Percentiles rank a stretch among this genome's conserved stretches.
Conservation (phyloP, 1,140 invertebrate species). For the Halesus radiatus region DNA sequence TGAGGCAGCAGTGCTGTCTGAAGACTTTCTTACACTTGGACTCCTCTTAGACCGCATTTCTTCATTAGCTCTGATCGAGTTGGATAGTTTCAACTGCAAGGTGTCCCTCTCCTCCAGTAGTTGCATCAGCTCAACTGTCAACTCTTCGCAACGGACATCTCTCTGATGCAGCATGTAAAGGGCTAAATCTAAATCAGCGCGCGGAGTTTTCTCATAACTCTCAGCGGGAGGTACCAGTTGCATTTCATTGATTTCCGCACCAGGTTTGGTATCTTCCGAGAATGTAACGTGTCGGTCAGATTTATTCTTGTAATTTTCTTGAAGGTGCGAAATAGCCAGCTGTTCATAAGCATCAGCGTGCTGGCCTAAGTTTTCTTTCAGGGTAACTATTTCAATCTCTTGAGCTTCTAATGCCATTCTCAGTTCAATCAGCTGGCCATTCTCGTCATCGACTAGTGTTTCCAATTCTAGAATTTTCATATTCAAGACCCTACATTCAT, state of each 20-base stretch:
- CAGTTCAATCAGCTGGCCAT: constrained; percentile 66
- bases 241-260: constrained; percentile 35
- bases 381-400: constrained; percentile 76
- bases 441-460: constrained; percentile 70
- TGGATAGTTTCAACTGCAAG: constrained; percentile 84
- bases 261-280: constrained; percentile 62
- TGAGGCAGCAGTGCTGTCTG: neutral
- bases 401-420: constrained; percentile 75
- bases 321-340: constrained; percentile 59
- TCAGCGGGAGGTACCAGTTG: constrained; percentile 55
- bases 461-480: constrained; percentile 71
- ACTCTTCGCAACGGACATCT: constrained; percentile 89
- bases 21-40: constrained; percentile 41
- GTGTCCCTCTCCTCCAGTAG: constrained; percentile 88
- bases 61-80: constrained; percentile 81
- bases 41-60: constrained; percentile 66
- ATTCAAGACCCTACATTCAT: constrained; percentile 68
- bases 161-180: constrained; percentile 89
- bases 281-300: constrained; percentile 61
- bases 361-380: constrained; percentile 76
- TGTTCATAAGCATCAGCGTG: constrained; percentile 73
- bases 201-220: constrained; percentile 59
- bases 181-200: constrained; percentile 84
- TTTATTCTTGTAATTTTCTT: constrained; percentile 51
- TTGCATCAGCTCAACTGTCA: constrained; percentile 87